A percentile compares a stretch with the other conserved stretches of the same genome.
Evolutionary conservation across 1,140 invertebrate species (phyloP).

Genomic region (Heliothis subflexa): DNA sequence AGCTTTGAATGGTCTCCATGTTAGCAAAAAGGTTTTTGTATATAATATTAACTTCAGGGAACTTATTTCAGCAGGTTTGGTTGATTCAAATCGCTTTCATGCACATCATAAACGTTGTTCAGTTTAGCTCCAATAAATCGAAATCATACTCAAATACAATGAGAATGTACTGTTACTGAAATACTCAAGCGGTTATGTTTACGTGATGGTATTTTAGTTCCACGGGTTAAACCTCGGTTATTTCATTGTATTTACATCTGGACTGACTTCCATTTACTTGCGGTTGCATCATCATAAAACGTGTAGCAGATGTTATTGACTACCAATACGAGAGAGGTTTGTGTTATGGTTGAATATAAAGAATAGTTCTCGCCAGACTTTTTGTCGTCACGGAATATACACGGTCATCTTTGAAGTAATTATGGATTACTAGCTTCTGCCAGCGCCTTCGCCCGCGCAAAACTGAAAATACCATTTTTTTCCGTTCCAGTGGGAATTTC

Average conservation of each 20-base stretch:
- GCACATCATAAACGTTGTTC: neutral
- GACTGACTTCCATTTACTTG: constrained; percentile 2
- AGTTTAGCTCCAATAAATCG: neutral
- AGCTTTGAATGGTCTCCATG: no score
- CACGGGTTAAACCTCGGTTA: neutral
- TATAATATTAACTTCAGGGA: no score
- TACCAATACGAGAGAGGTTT: neutral
- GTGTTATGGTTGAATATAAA: neutral
- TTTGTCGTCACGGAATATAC: no score
- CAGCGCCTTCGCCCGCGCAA: no score
- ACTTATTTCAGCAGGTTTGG: no score
- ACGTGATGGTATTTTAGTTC: constrained; percentile 5
- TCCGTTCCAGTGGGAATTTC: no score
- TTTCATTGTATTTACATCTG: constrained; percentile 23
- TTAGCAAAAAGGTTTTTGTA: no score
- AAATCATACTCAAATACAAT: neutral
- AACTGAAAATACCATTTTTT: no score
- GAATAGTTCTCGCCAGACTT: no score
- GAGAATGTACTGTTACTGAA: neutral
- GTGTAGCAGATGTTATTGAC: no score
- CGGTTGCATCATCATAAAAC: constrained; percentile 7
- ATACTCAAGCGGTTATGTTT: constrained; percentile 7
- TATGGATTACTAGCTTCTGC: no score
- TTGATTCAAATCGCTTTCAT: neutral
- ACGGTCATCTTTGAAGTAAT: no score